A percentile compares a stretch with the other conserved stretches of the same genome.
Evolutionary conservation across 2,797 vertebrate species (phyloP).

Genomic region (Fratercula arctica): DNA sequence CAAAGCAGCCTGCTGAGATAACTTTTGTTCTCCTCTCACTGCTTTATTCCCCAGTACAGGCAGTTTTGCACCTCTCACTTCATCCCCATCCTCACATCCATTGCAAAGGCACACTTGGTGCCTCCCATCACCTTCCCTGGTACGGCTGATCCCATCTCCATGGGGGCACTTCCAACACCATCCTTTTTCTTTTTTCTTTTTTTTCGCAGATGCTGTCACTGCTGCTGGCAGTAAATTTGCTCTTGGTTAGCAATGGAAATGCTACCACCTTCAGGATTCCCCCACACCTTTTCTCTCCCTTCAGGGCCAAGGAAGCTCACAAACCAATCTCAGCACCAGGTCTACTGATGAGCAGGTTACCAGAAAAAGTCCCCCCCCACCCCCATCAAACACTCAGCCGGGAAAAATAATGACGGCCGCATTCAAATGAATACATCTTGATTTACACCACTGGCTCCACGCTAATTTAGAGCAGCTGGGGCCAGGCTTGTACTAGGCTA

Average conservation of each 20-base stretch:
- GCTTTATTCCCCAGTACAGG: neutral
- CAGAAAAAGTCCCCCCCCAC: neutral
- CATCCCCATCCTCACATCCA: neutral
- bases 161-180: neutral
- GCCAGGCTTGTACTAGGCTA: neutral
- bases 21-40: neutral
- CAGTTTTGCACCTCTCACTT: neutral
- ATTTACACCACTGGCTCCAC: neutral
- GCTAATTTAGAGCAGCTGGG: conserved; percentile 5
- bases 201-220: neutral
- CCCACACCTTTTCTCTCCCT: neutral
- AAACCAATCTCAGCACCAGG: neutral
- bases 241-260: conserved; percentile 5
- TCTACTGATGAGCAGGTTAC: neutral
- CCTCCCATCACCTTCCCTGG: neutral
- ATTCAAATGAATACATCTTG: neutral
- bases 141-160: neutral
- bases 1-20: neutral
- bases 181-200: neutral
- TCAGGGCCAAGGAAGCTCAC: neutral
- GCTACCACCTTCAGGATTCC: conserved; percentile 42
- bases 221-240: neutral
- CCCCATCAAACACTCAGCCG: neutral
- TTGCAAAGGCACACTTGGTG: neutral
- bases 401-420: neutral